Evolutionary conservation across 2,888 invertebrate genomes (phyloP).

Genomic region (Nysson spinosus): DNA sequence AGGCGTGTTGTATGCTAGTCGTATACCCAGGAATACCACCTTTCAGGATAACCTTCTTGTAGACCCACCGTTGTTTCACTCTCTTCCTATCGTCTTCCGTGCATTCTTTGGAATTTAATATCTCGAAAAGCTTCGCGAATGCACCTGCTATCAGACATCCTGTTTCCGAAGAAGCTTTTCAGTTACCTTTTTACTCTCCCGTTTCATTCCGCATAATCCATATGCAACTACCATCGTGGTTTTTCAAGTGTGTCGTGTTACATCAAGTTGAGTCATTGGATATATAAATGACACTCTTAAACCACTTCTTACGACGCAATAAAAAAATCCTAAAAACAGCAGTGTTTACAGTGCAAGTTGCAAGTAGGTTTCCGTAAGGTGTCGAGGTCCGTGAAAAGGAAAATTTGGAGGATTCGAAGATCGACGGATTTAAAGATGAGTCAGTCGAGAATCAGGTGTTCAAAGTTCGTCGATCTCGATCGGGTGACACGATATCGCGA

Average conservation of each 20-base stretch:
- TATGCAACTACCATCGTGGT: background rate
- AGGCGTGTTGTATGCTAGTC: constrained; percentile 7
- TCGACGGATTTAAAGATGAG: constrained; percentile 44
- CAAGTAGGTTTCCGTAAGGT: background rate
- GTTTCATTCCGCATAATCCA: constrained; percentile 2
- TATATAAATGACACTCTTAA: too few relatives aligned
- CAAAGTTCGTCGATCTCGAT: constrained; percentile 49
- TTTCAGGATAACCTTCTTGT: constrained; percentile 14
- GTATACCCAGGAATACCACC: background rate
- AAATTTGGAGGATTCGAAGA: constrained; percentile 17
- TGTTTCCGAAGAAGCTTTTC: background rate
- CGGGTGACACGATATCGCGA: constrained; percentile 24
- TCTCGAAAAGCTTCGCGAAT: constrained; percentile 26
- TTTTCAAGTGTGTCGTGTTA: too few relatives aligned
- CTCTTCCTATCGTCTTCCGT: constrained; percentile 1
- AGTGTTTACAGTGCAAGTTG: background rate
- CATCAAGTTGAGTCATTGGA: too few relatives aligned
- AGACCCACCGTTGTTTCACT: constrained; percentile 1
- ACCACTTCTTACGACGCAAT: too few relatives aligned
- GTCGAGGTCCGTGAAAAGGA: background rate
- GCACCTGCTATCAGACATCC: constrained; percentile 3
- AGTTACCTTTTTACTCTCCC: background rate
- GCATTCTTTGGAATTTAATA: constrained; percentile 44
- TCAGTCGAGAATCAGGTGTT: constrained; percentile 40
- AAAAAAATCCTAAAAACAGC: too few relatives aligned